phyloP scores from a whole-genome alignment of 2,797 vertebrate genomes.

The Novumbra hubbsi region DNA sequence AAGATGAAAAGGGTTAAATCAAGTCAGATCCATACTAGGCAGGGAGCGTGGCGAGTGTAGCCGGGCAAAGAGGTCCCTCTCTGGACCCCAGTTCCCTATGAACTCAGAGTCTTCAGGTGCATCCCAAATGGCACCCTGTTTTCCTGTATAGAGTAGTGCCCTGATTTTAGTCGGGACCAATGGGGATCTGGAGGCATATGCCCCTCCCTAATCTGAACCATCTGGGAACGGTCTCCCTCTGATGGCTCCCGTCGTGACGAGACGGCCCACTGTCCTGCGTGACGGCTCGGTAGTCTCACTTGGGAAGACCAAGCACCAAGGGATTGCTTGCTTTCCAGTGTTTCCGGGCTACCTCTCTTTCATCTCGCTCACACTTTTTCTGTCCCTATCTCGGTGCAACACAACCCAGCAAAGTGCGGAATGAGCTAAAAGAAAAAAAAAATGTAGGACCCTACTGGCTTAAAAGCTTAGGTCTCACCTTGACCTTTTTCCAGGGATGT shows the following conservation, averaged over 20 bases:
- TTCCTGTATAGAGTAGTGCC: background rate
- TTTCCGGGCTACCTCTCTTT: background rate
- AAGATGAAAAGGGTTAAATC: background rate
- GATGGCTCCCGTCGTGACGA: constrained; percentile 4
- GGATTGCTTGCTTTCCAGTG: background rate
- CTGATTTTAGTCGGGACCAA: constrained; percentile 4
- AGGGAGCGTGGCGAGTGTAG: constrained; percentile 30
- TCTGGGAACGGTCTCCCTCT: constrained; percentile 34
- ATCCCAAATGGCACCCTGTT: background rate
- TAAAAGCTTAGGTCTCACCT: too few species aligned
- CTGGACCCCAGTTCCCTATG: constrained; percentile 4
- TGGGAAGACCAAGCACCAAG: background rate
- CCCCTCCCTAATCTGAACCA: constrained; percentile 48
- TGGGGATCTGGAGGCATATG: constrained; percentile 21
- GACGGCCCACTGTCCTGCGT: constrained; percentile 22
- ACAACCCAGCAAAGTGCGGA: constrained; percentile 26
- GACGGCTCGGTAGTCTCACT: constrained; percentile 23
- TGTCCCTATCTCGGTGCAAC: background rate
- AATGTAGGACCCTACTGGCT: background rate
- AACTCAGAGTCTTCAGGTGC: background rate
- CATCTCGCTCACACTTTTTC: constrained; percentile 1
- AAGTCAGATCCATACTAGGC: background rate
- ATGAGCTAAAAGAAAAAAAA: constrained; percentile 17
- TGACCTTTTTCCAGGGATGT: too few species aligned
- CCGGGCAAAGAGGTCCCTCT: constrained; percentile 24